Evolutionary conservation across 92 coral and sea anemone genomes (phyloP), one percentile per base, ranked within the genome.

Genomic region (Palythoa grandis): DNA sequence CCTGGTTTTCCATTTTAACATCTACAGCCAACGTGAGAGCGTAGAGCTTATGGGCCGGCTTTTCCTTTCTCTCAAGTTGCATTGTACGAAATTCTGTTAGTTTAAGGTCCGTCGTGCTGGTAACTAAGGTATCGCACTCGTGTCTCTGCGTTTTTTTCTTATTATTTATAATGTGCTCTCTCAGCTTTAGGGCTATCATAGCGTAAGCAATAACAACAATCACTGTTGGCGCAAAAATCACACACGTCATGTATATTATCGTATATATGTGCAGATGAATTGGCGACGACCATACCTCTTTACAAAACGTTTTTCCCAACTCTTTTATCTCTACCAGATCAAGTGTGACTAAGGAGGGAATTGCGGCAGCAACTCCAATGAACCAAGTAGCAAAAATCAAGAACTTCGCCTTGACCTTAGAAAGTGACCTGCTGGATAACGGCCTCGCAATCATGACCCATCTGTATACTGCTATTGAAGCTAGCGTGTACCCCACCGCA

Each of bases 401-500:
- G 7, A 80, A 11, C 53, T 48, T 67, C 29, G 24, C 29, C 65
- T 80, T 67, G 74, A 43, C 11, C 15, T 47, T 80, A 65, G 85
- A 63, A 67, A 80, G 60, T 2, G 73, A 24, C 24, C 70, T 65
- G n/a, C 43, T 65, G 38, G 74, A 1, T 25, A 48, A 67, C 53
- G 85, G 85, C 12, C 74, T 58, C 16, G 85, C 85, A 22, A 80
- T 80, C 61, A 80, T 68, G 23, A 70, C n/a, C 60, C 85, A 80
- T 43, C 85, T 47, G 60, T 80, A 80, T 43, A 80, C 85, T 12
- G 85, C 85, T n/a, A 80, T 80, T 7, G 85, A 80, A 67, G 73
- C 85, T 12, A 80, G 73, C 23, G 85, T 80, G 15, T 80, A 80
- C 13, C 85, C 85, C 2, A 80, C 85, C 8, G 85, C 60, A 23